Conservation (phyloP, 2,888 invertebrate genomes). For the Folsomia candida region DNA sequence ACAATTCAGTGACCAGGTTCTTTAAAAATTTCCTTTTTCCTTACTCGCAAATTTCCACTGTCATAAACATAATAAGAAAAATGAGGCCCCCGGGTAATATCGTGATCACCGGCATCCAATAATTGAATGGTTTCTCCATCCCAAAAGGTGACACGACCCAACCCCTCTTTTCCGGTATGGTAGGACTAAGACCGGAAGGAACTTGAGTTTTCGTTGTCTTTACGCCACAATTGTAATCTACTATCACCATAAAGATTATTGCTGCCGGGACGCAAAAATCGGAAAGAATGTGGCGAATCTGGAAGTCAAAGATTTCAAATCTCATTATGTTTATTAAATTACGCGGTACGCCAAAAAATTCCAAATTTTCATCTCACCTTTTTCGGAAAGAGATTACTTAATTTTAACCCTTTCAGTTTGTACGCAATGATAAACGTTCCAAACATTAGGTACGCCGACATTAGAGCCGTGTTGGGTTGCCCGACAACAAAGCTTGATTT, state of each 20-base stretch:
- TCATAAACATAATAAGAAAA: conserved; percentile 68
- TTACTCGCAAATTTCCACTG: conserved; percentile 11
- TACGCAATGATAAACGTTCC: conserved; percentile 92
- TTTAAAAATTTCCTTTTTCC: no score
- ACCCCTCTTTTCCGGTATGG: conserved; percentile 64
- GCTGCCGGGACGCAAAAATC: conserved; percentile 97
- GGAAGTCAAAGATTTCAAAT: no score
- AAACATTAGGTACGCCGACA: conserved; percentile 85
- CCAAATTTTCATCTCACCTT: no score
- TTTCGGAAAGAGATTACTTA: no score
- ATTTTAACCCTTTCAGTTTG: conserved; percentile 83
- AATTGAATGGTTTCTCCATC: conserved; percentile 62
- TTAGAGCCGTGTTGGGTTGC: conserved; percentile 88
- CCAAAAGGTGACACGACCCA: conserved; percentile 81
- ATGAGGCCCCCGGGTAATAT: conserved; percentile 85
- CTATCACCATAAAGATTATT: conserved; percentile 79
- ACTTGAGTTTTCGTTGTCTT: conserved; percentile 86
- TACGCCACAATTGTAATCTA: conserved; percentile 74
- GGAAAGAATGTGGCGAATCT: conserved; percentile 78
- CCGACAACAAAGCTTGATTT: background rate
- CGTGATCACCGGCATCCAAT: conserved; percentile 78
- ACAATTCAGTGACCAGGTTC: no score
- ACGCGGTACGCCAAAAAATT: no score
- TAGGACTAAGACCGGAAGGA: conserved; percentile 79
- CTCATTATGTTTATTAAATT: no score